Conservation (phyloP, 2,797 vertebrate species). For the Ispidina picta region DNA sequence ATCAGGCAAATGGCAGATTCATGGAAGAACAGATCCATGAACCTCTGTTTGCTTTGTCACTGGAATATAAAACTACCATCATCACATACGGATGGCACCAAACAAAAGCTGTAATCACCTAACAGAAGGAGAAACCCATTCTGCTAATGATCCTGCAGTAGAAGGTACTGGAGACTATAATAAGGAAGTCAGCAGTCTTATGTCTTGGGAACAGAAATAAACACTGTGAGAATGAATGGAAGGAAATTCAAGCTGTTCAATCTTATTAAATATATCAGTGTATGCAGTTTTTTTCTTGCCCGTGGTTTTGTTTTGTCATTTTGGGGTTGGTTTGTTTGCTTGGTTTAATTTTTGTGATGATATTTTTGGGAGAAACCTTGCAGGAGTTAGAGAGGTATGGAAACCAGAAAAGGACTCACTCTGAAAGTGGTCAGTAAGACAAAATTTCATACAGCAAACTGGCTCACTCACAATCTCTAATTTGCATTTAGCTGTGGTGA, state of each 20-base stretch:
- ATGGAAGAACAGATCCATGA: neutral
- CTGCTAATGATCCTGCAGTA: neutral
- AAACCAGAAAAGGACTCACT: neutral
- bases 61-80: neutral
- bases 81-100: neutral
- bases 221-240: neutral
- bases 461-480: neutral
- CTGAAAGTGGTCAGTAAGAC: neutral
- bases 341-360: neutral
- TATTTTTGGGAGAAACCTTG: neutral
- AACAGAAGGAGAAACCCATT: neutral
- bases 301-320: too few species aligned
- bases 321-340: too few species aligned
- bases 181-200: neutral
- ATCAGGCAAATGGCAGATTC: neutral
- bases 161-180: neutral
- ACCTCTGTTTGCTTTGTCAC: neutral
- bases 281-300: neutral
- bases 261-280: neutral
- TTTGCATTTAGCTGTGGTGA: neutral
- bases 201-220: conserved; percentile 3
- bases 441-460: neutral
- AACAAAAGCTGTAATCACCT: neutral
- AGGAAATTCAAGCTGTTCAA: neutral
- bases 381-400: neutral